Conservation (phyloP, 2,888 invertebrate genomes). For the Neoitamus cyanurus region DNA sequence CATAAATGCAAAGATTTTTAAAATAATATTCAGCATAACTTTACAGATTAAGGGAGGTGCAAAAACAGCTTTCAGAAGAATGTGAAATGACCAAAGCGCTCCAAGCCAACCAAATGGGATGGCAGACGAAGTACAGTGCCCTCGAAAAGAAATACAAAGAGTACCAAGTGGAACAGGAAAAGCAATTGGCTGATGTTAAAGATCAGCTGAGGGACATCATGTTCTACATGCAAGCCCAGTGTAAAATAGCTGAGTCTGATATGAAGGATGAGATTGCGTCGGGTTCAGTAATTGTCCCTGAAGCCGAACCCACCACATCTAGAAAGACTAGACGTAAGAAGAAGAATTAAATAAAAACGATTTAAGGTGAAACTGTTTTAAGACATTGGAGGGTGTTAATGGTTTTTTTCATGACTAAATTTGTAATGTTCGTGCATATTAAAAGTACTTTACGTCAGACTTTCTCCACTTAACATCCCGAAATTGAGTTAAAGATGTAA, state of each 20-base stretch:
- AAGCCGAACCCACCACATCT: constrained; percentile 55
- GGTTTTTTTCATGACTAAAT: not conserved
- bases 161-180: constrained; percentile 72
- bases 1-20: not conserved
- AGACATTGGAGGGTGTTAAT: not conserved
- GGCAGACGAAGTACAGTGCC: constrained; percentile 73
- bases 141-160: constrained; percentile 69
- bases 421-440: not conserved
- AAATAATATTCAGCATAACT: not conserved
- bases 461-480: no score
- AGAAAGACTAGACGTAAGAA: constrained; percentile 60
- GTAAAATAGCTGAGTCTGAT: constrained; percentile 64
- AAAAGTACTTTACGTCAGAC: no score
- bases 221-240: constrained; percentile 94
- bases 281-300: constrained; percentile 62
- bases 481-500: no score
- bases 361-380: not conserved
- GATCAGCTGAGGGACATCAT: constrained; percentile 96
- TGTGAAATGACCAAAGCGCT: constrained; percentile 84
- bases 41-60: constrained; percentile 72
- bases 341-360: constrained; percentile 55
- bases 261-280: constrained; percentile 62
- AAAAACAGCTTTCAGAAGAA: constrained; percentile 83
- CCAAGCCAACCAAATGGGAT: constrained; percentile 78
- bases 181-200: constrained; percentile 83